Conservation (phyloP, 2,888 invertebrate species). For the Ectobius pallidus region DNA sequence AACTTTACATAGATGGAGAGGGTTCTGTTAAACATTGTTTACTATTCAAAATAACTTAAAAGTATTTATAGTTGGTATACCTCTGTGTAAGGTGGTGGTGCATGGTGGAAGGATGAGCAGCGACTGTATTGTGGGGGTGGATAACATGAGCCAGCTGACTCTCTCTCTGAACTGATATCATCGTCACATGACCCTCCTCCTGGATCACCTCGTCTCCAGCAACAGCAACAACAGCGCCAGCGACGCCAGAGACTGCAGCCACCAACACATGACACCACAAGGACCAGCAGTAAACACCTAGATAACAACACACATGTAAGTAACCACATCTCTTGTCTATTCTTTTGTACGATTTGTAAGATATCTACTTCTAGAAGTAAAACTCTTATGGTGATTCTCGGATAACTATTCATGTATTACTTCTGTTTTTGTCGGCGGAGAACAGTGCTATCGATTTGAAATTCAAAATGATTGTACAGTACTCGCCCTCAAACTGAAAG, state of each 20-base stretch:
- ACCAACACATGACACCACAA: slow-evolving; percentile 72
- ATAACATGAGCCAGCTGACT: slow-evolving; percentile 81
- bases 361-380: too few species aligned
- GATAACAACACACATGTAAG: not conserved
- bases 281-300: slow-evolving; percentile 72
- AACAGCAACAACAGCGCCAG: slow-evolving; percentile 40
- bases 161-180: slow-evolving; percentile 71
- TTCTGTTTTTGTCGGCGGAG: too few species aligned
- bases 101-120: slow-evolving; percentile 81
- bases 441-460: too few species aligned
- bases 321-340: too few species aligned
- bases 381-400: too few species aligned
- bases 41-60: too few species aligned
- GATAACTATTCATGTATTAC: too few species aligned
- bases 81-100: slow-evolving; percentile 85
- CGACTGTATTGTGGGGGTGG: slow-evolving; percentile 84
- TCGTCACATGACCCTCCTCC: slow-evolving; percentile 61
- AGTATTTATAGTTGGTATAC: slow-evolving; percentile 54
- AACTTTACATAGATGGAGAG: too few species aligned
- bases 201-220: slow-evolving; percentile 52
- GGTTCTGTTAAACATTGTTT: too few species aligned
- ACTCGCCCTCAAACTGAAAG: too few species aligned
- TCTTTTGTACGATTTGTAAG: too few species aligned
- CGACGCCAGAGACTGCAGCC: slow-evolving; percentile 61
- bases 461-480: too few species aligned